Evolutionary conservation across 2,888 invertebrate genomes (phyloP), one percentile per base, ranked within the genome.

Genomic region (Amphiduros pacificus): DNA sequence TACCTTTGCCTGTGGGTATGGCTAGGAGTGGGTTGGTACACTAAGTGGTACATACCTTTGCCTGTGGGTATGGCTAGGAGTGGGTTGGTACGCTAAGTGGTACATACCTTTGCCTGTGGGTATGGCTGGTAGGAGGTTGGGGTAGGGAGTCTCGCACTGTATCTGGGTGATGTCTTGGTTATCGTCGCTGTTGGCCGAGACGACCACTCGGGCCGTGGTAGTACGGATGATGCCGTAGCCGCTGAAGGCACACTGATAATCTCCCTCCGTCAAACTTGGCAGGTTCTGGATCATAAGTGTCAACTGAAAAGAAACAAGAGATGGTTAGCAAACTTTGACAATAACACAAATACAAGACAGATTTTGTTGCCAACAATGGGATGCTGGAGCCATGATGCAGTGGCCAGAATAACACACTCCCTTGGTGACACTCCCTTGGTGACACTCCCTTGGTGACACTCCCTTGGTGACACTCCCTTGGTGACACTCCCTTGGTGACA

Each of bases 221-320:
- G 41, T 53, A 11, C 66, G 55, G 5, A 53, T 36, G 49, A 61
- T 59, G 5, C 64, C 73, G n/a, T 92, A 87, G 63, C 92, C 92
- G 63, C 93, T 91, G 85, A 96, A 97, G 66, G 94, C 94, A 85
- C 97, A 97, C 71, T 92, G 87, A 78, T 96, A 91, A 82, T 92
- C 91, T 67, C 94, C 94, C 52, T 32, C 53, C 3, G 40, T 49
- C 41, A 60, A 57, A 62, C 91, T 91, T 61, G 97, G 97, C 78
- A 98, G 88, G 85, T 98, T 96, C 85, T 97, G 95, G 75, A 98
- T 94, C 68, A 91, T 90, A 78, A 98, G 87, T 83, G 93, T 92
- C 83, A 97, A 86, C 89, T 89, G 83, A 56, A 50, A 49, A 84
- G 22, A 83, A 71, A 59, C 9, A 36, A 36, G 11, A 36, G 17